Conservation (phyloP, 2,888 invertebrate species). For the Diaprepes abbreviatus region DNA sequence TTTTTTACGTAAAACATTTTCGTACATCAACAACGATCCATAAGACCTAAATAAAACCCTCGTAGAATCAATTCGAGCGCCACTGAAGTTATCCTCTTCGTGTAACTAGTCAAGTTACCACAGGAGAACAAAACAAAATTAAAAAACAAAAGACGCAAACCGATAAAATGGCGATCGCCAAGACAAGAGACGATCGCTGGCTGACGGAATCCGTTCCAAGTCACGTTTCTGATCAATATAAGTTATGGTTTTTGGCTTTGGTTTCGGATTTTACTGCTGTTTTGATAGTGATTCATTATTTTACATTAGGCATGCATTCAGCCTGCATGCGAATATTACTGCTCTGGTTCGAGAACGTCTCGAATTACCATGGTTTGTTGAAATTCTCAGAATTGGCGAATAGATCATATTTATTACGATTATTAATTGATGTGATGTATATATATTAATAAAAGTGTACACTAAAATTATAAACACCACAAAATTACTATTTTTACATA, state of each 20-base stretch:
- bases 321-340: conserved; percentile 39
- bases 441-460: too few relatives aligned
- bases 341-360: conserved; percentile 26
- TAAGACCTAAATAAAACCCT: too few relatives aligned
- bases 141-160: conserved; percentile 35
- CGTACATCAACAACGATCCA: too few relatives aligned
- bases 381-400: conserved; percentile 33
- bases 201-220: conserved; percentile 47
- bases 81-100: conserved; percentile 20
- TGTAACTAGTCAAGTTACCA: conserved; percentile 24
- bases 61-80: too few relatives aligned
- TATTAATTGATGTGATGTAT: too few relatives aligned
- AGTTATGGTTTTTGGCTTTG: conserved; percentile 49
- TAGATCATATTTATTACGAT: conserved; percentile 32
- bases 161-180: conserved; percentile 51
- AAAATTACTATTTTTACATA: too few relatives aligned
- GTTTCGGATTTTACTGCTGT: conserved; percentile 49
- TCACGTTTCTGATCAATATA: conserved; percentile 52
- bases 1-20: too few relatives aligned
- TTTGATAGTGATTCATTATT: conserved; percentile 51
- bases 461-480: too few relatives aligned
- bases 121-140: conserved; percentile 28
- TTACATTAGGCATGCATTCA: conserved; percentile 50
- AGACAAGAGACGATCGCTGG: conserved; percentile 47
- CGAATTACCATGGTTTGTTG: conserved; percentile 40